Evolutionary conservation across 1,140 invertebrate species (phyloP), one percentile per base, ranked within the genome.

Genomic region (Holotrichia oblita): DNA sequence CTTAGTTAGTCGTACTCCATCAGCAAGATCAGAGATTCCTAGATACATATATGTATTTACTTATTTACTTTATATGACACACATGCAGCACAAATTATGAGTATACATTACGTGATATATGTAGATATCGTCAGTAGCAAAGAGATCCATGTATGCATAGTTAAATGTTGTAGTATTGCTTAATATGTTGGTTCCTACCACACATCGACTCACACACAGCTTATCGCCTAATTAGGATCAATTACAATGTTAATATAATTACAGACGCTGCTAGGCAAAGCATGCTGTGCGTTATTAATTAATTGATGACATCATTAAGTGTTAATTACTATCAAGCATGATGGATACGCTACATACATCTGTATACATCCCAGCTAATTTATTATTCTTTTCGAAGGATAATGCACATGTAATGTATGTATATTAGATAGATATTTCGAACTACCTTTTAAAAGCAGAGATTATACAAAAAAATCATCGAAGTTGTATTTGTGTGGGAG

Each of bases 321-420:
- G 76, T 77, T 77, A 77, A 77, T 77, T 77, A 77, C 27, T 14
- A 42, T 34, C 73, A 34, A 22, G 10, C 27, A 69, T 69, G 61
- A 69, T 69, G 61, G 22, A 69, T 69, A 55, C 17, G 6, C n/a
- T 55, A 55, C 27, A 34, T 34, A 34, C 27, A 34, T 34, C 40
- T 73, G 72, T 61, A 76, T 78, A n/a, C n/a, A n/a, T n/a, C n/a
- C n/a, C n/a, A n/a, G n/a, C n/a, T n/a, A 75, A 80, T 80, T 44
- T 76, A 72, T 80, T 80, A 78, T 80, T 59, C 77, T 20, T 40
- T n/a, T n/a, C n/a, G n/a, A n/a, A n/a, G n/a, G n/a, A n/a, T n/a
- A n/a, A n/a, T n/a, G n/a, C n/a, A n/a, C n/a, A n/a, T n/a, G n/a
- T n/a, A n/a, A n/a, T n/a, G n/a, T n/a, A n/a, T n/a, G n/a, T n/a